Base-by-base conservation (phyloP, 37 sponge, comb jelly and placozoan genomes). In the Axinella damicornis region DNA sequence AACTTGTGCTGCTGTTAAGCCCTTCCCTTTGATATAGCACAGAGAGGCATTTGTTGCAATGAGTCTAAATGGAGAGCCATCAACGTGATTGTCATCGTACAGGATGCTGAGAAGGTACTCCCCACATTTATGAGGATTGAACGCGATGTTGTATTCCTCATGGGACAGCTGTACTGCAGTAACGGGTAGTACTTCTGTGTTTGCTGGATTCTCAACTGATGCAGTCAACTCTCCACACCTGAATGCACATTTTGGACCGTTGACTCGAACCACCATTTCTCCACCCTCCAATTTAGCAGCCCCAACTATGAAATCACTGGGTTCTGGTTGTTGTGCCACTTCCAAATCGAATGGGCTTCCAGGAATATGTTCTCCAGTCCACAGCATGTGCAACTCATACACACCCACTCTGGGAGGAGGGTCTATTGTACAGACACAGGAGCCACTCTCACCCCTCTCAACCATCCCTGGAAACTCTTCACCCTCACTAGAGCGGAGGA, bases 41-140 rank as follows among this genome's bases (percentile, higher is more conserved):
- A 65, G 88, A 61, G 75, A 69, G 22, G 82, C 69, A 55, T 89
- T 78, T 19, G 76, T 69, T 33, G 67, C 61, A n/a, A 58, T 22
- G 4, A 95, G 77, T 17, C 73, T 82, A 69, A 95, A 95, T 0
- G 96, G 96, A 25, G 89, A 88, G 0, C 93, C 93, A 18, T 69
- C 63, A 55, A 95, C 79, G 78, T 95, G 93, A 22, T 75, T 67
- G 2, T 41, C 69, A 13, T 82, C 87, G 30, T 89, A 93, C 68
- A 55, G 69, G 46, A 93, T 63, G 60, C 46, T 85, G 28, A 89
- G 60, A 36, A 38, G n/a, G 69, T 93, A 89, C 6, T 12, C 46
- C 4, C 46, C 46, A 16, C 76, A 77, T 46, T 46, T 46, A 12
- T 46, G 46, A 0, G 89, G 85, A 18, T 65, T 57, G 52, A 92